Evolutionary conservation across 2,113 vertebrate genomes (phyloP), one percentile per base, ranked within the genome.

Genomic region (Rhegmatorhina hoffmannsi): DNA sequence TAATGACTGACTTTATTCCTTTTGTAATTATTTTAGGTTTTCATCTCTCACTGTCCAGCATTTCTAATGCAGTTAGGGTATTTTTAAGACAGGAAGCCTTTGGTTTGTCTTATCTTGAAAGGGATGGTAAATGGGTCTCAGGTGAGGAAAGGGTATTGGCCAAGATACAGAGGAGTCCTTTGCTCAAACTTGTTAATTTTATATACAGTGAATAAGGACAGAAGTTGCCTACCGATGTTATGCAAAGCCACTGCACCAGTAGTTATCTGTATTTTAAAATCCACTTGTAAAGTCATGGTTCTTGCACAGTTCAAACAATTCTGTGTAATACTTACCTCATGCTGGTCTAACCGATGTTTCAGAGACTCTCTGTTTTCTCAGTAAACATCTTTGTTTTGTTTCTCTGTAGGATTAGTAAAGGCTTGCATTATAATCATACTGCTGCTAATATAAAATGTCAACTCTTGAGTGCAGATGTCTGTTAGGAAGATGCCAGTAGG

Each of bases 71-170:
- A 60, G 19, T 87, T 87, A 40, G 20, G n/a, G n/a, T 93, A 25
- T 89, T 94, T 80, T 94, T 70, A 77, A 90, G 83, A 90, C 46
- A 43, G 70, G 29, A 86, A 68, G n/a, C 11, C 28, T 75, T 92
- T 89, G 28, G 28, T 87, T 59, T 92, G 26, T 92, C 47, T 66
- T 3, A 47, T 93, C 38, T 67, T 91, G 58, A 87, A 82, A 84
- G 36, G 36, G 68, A 52, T 55, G 24, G 21, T 52, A 78, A 84
- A 36, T 46, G 21, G 11, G 31, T 68, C 28, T 68, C 21, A 38
- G 4, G 15, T 64, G 64, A 74, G 55, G 38, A 43, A 55, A 56
- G 20, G 34, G 74, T 78, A 23, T 70, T 80, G 69, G 31, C 29
- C 21, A 78, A 31, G 47, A 31, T 5, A 6, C 34, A 62, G 33